Evolutionary conservation across 2,888 invertebrate genomes (phyloP).

Genomic region (Dendrolimus houi): DNA sequence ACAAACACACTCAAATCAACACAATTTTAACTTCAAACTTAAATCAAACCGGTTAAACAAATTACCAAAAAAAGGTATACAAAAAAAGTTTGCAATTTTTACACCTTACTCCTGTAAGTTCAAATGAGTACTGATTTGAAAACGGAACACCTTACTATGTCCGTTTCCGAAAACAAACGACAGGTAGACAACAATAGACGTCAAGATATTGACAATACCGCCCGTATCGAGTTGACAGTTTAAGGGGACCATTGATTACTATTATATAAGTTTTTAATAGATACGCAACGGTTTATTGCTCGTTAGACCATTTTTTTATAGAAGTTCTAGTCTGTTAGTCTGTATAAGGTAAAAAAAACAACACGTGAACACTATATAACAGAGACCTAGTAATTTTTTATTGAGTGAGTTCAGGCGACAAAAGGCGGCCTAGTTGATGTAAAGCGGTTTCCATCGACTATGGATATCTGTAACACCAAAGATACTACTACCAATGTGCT

Average conservation of each 20-base stretch:
- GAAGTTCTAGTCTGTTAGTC: too few relatives aligned
- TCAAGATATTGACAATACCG: slow-evolving; percentile 12
- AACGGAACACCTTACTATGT: slow-evolving; percentile 49
- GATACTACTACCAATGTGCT: too few relatives aligned
- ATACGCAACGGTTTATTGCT: too few relatives aligned
- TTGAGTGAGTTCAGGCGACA: too few relatives aligned
- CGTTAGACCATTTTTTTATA: too few relatives aligned
- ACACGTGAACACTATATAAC: too few relatives aligned
- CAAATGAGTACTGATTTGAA: slow-evolving; percentile 53
- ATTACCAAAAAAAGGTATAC: slow-evolving; percentile 7
- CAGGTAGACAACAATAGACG: slow-evolving; percentile 47
- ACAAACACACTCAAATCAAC: slow-evolving; percentile 3
- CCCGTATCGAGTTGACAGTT: slow-evolving; percentile 27
- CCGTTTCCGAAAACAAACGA: slow-evolving; percentile 62
- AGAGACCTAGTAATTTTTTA: too few relatives aligned
- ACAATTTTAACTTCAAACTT: background rate
- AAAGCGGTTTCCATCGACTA: too few relatives aligned
- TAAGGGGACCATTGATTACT: slow-evolving; percentile 9
- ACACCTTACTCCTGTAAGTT: slow-evolving; percentile 66
- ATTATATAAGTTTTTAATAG: too few relatives aligned
- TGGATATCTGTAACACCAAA: too few relatives aligned
- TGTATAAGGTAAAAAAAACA: too few relatives aligned
- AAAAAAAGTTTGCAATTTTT: slow-evolving; percentile 18
- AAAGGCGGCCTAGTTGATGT: too few relatives aligned
- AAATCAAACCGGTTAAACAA: slow-evolving; percentile 1